Evolutionary conservation across 23 tunicate species (phyloP), one percentile per base, ranked within the genome.

Genomic region (Ciona savignyi): DNA sequence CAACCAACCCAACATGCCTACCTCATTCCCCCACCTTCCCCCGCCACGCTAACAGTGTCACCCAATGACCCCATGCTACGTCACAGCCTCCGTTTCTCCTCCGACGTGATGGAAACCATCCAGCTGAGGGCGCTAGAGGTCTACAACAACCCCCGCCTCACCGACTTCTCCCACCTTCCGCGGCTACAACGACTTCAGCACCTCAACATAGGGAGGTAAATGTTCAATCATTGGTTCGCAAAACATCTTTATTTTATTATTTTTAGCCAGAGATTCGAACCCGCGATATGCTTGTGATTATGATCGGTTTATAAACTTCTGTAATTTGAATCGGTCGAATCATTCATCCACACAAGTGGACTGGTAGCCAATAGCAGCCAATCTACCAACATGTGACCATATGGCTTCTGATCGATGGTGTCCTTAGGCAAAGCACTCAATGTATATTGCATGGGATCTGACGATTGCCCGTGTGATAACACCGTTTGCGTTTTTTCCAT

Each of bases 171-270:
- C 0, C 42, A 48, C 6, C 62, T 78, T 1, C 22, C 21, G 1
- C 42, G 25, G 4, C 60, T 48, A 34, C 29, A 66, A 27, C 67
- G 67, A 2, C 62, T 78, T 9, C 82, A 78, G 25, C 63, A 78
- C 29, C 60, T 78, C 11, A 78, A 78, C 56, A 78, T 78, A 27
- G 82, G 82, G 9, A 24, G 74, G 82, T 78, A 51, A 64, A 69
- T 33, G 26, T 35, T 23, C 29, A 6, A 15, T 42, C 42, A 25
- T 64, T 19, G 64, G 72, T 4, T 64, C 66, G 20, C 81, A 77
- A 24, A 34, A 77, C 32, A 28, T 77, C 22, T 66, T 66, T 66
- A 77, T n/a, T n/a, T n/a, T n/a, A n/a, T n/a, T n/a, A n/a, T n/a
- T n/a, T n/a, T n/a, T n/a, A n/a, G n/a, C n/a, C n/a, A n/a, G n/a